phyloP scores from a whole-genome alignment of 92 coral and sea anemone species.

The Muricea muricata region DNA sequence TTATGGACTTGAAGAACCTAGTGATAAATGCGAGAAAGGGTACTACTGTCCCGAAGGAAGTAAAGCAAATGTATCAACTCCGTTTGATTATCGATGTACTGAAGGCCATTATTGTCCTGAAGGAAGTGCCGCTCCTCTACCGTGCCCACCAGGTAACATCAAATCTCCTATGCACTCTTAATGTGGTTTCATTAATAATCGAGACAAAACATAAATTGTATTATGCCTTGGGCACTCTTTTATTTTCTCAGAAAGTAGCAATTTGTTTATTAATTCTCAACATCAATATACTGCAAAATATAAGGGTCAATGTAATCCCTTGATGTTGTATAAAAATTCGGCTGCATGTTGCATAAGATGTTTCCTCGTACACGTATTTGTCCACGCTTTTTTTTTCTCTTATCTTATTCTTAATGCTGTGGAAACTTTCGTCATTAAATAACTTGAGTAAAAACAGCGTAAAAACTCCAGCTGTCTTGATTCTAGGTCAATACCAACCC shows the following conservation, averaged over 20 bases:
- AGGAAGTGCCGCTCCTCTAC: constrained; percentile 80
- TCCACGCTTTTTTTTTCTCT: not conserved
- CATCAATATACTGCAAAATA: too few species aligned
- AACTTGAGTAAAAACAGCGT: too few species aligned
- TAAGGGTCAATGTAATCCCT: too few species aligned
- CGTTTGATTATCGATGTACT: constrained; percentile 78
- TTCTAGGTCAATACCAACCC: constrained; percentile 59
- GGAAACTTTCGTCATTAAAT: not conserved
- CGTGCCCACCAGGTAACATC: constrained; percentile 74
- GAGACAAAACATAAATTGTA: too few species aligned
- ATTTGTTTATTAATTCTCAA: too few species aligned
- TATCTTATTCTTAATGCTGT: not conserved
- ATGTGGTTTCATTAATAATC: too few species aligned
- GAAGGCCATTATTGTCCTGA: constrained; percentile 79
- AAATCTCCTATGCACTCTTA: not conserved
- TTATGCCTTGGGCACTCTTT: too few species aligned
- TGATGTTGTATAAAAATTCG: too few species aligned
- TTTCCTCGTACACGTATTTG: not conserved
- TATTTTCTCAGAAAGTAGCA: too few species aligned
- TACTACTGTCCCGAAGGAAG: constrained; percentile 90
- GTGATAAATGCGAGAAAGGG: constrained; percentile 80
- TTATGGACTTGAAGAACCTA: constrained; percentile 76
- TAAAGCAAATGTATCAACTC: constrained; percentile 83
- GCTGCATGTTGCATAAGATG: not conserved
- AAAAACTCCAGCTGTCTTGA: not conserved